These are phyloP conservation scores for Chaenogobius annularis DNA, from an alignment of 2,113 vertebrate species.

Conservation along the genomic window DNA sequence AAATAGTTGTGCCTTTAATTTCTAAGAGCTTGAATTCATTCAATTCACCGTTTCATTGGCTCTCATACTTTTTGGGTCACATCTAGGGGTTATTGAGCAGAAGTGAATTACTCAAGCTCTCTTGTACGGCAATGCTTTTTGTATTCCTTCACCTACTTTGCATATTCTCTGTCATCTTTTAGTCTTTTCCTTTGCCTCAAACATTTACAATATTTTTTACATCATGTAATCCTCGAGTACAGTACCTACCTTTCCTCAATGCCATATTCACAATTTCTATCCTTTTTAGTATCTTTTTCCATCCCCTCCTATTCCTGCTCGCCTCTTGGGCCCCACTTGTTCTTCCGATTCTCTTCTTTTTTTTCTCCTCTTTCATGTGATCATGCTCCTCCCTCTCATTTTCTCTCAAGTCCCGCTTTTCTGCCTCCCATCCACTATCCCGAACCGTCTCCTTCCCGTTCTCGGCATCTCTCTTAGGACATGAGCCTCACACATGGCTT, in stretches of 20 bases:
- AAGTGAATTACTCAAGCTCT: constrained; percentile 54
- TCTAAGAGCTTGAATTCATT: constrained; percentile 60
- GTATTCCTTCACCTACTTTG: background rate
- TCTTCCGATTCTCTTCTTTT: constrained; percentile 24
- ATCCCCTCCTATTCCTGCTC: constrained; percentile 12
- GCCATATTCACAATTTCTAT: background rate
- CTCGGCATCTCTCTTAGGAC: constrained; percentile 41
- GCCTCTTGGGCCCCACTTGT: constrained; percentile 8
- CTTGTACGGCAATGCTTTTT: constrained; percentile 20
- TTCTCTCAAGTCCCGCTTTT: constrained; percentile 9
- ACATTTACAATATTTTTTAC: constrained; percentile 35
- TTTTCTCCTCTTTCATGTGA: constrained; percentile 10
- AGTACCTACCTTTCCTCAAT: background rate
- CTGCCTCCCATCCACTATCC: constrained; percentile 16
- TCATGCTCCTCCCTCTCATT: constrained; percentile 17
- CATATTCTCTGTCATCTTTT: constrained; percentile 2
- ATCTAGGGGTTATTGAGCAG: constrained; percentile 47
- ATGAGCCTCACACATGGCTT: constrained; percentile 63
- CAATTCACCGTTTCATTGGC: constrained; percentile 29
- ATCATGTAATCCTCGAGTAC: background rate
- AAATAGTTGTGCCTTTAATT: constrained; percentile 33
- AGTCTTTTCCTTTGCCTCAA: constrained; percentile 12
- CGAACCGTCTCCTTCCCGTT: constrained; percentile 5
- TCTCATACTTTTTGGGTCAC: constrained; percentile 36
- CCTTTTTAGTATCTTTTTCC: constrained; percentile 17